These are phyloP conservation scores for Monochamus saltuarius DNA, from an alignment of 1,140 invertebrate species.

Conservation along the genomic window DNA sequence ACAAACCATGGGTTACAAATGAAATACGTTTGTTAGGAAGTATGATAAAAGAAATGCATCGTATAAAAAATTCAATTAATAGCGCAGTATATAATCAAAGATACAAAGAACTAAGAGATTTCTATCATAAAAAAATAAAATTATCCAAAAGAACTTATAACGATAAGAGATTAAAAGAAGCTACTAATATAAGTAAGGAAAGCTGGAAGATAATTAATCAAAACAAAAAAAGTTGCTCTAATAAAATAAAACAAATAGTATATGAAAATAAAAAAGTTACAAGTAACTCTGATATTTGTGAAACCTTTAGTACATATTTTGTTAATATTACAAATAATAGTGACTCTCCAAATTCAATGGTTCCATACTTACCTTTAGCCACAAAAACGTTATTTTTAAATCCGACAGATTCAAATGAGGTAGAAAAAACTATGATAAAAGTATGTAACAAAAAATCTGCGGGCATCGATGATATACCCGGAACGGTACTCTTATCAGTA, in stretches of 20 bases:
- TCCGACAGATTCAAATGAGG: constrained; percentile 4
- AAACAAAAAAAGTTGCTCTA: neutral
- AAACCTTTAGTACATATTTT: constrained; percentile 2
- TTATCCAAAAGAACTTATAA: neutral
- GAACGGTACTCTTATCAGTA: constrained; percentile 2
- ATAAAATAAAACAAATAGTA: neutral
- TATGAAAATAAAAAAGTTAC: neutral
- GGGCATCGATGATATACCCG: constrained; percentile 6
- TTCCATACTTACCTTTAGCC: too few relatives aligned
- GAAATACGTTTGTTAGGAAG: neutral
- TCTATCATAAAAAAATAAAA: neutral
- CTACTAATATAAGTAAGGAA: constrained; percentile 1
- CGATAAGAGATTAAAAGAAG: neutral
- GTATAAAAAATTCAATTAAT: neutral
- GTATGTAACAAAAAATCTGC: neutral
- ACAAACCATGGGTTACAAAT: neutral
- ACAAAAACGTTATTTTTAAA: constrained; percentile 5
- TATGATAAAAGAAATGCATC: too few relatives aligned
- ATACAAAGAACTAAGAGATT: neutral
- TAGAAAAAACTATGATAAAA: constrained; percentile 9
- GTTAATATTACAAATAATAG: neutral
- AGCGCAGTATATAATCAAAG: neutral
- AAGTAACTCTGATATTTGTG: neutral
- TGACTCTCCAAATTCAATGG: neutral
- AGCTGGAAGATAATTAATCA: constrained; percentile 7